Base-by-base conservation (phyloP, 2,113 vertebrate species). In the Brachyhypopomus gauderio region DNA sequence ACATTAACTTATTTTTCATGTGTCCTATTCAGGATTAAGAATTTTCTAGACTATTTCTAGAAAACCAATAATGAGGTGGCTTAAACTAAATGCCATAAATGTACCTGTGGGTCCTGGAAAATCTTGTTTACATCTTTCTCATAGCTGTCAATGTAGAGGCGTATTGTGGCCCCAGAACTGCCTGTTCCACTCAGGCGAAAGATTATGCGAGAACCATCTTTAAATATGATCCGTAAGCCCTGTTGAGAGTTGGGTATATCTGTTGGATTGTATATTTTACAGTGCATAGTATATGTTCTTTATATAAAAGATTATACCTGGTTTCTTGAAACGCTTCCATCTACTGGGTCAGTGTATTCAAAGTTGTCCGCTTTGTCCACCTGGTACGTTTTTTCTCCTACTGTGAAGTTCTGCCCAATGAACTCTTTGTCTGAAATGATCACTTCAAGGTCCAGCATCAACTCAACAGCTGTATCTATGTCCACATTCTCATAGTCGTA, bases 401-500 rank as follows among this genome's bases (percentile, higher is more conserved):
- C 88, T 0, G 95, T 92, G 25, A 99, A 93, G 88, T 95, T 92
- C 88, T 96, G 96, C 75, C 95, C 96, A 82, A 92, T 86, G 0
- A 98, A 99, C 66, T 95, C 92, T 80, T 96, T 96, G 55, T 98
- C 95, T 0, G 94, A 88, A 81, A 99, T 96, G 84, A 95, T 16
- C 0, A 93, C 64, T 90, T 99, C 96, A 89, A 99, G 85, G 84
- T 97, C 95, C 84, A 96, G 95, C 95, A 99, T 98, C 96, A 99
- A 97, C 80, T 96, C 95, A 89, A 91, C 95, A 9, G 97, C 97
- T 0, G 92, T 91, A 0, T 96, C 97, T 0, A 97, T 93, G 67
- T 97, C 96, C 20, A 99, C 93, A 81, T 97, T 95, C 83, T 98
- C 96, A 0, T 99, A 99, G 89, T 99, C 98, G 0, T 98, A 99